Base-by-base conservation (phyloP, 37 sponge, comb jelly and placozoan genomes). In the Bolinopsis microptera region DNA sequence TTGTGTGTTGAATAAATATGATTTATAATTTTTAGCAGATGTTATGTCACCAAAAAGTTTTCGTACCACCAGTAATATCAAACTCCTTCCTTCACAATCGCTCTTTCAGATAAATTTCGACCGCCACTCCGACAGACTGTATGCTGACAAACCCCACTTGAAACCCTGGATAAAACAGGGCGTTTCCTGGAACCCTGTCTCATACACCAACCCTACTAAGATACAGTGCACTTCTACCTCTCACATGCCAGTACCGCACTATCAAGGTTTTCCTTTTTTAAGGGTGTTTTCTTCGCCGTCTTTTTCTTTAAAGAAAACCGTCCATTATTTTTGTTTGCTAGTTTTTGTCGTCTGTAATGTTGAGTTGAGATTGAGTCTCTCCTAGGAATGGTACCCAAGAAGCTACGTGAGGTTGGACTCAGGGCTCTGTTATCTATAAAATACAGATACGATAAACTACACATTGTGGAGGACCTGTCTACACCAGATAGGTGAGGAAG, bases 51-150 rank as follows among this genome's bases (percentile, higher is more conserved):
- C n/a, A n/a, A n/a, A n/a, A n/a, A n/a, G n/a, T n/a, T n/a, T n/a
- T n/a, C n/a, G n/a, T n/a, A n/a, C n/a, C n/a, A n/a, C n/a, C n/a
- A n/a, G n/a, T n/a, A n/a, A n/a, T n/a, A n/a, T n/a, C n/a, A n/a
- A n/a, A n/a, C n/a, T n/a, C n/a, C n/a, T n/a, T n/a, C n/a, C n/a
- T n/a, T n/a, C n/a, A n/a, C n/a, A n/a, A n/a, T n/a, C n/a, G n/a
- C n/a, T n/a, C n/a, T n/a, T n/a, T n/a, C 90, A 86, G 90, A 41
- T 86, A 38, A 39, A 86, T n/a, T 86, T 86, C 28, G 90, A 41
- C 30, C 90, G 61, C 28, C 39, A 39, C 26, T 2, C 32, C 37
- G 90, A 86, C 90, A 35, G 38, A 38, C 26, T 86, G 31, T 86
- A 86, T 48, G n/a, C 0, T 13, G 90, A 86, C 30, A 39, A 25